Percentiles rank a stretch among this genome's conserved stretches.
These are phyloP conservation scores for Colaptes auratus DNA, from an alignment of 2,113 vertebrate genomes.

Conservation along the genomic window DNA sequence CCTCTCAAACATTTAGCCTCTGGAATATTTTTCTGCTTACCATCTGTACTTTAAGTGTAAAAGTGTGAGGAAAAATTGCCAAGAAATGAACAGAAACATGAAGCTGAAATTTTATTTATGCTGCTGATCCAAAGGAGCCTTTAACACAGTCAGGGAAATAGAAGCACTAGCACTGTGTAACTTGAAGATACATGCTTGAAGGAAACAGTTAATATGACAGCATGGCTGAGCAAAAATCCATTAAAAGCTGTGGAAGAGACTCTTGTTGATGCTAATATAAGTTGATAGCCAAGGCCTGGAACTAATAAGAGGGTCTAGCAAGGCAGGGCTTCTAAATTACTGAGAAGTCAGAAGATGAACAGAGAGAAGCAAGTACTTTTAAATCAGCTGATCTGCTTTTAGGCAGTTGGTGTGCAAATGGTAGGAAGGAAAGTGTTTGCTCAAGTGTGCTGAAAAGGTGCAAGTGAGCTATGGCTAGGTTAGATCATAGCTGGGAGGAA, in stretches of 20 bases:
- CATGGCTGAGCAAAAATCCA: neutral
- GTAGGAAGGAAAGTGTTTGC: neutral
- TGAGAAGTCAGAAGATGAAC: neutral
- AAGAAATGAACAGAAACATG: neutral
- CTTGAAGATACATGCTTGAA: neutral
- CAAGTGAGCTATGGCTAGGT: neutral
- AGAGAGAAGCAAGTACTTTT: neutral
- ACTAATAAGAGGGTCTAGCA: neutral
- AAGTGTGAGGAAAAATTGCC: neutral
- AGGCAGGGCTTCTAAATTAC: neutral
- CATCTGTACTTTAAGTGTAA: neutral
- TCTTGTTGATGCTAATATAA: neutral
- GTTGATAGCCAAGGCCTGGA: neutral
- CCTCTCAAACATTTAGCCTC: neutral
- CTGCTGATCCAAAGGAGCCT: neutral
- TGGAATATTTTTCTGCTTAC: neutral
- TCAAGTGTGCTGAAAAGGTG: neutral
- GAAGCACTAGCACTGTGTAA: neutral
- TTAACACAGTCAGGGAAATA: rapidly evolving
- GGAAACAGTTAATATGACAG: neutral
- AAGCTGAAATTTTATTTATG: neutral
- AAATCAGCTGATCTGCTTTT: neutral
- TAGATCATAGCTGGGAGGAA: rapidly evolving
- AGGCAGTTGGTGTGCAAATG: neutral
- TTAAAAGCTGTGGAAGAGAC: neutral